A percentile compares a stretch with the other conserved stretches of the same genome.
These are phyloP conservation scores for Progne subis DNA, from an alignment of 2,113 vertebrate genomes.

Conservation along the genomic window DNA sequence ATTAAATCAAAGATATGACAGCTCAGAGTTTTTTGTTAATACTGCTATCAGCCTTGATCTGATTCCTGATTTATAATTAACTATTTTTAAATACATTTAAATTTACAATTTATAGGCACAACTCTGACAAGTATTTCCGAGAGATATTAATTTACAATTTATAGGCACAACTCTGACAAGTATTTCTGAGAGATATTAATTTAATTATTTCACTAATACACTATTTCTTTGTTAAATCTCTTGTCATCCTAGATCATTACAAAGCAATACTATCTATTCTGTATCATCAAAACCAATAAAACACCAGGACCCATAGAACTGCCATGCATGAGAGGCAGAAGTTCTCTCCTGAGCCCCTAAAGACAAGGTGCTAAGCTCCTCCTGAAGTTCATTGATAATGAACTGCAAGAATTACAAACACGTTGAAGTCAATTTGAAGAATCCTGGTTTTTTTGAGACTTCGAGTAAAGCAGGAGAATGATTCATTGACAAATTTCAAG, in stretches of 20 bases:
- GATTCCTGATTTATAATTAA: neutral
- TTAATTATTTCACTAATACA: neutral
- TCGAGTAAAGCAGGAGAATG: neutral
- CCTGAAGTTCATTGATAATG: neutral
- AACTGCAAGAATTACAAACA: neutral
- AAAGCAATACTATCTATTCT: neutral
- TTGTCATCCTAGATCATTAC: neutral
- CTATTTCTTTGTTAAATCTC: neutral
- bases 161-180: too few species aligned
- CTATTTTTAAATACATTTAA: neutral
- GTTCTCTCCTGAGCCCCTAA: neutral
- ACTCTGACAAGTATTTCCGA: too few species aligned
- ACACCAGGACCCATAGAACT: neutral
- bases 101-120: neutral
- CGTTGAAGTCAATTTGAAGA: neutral
- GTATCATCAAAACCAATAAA: neutral
- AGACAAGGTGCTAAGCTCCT: neutral
- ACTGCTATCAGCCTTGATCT: neutral
- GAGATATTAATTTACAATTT: neutral
- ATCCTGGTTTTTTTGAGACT: neutral
- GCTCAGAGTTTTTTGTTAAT: neutral
- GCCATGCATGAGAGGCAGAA: neutral
- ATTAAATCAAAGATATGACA: neutral
- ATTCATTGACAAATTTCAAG: neutral
- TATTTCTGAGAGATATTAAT: neutral